phyloP scores from a whole-genome alignment of 2,888 invertebrate genomes.

The Ennomos erosarius region DNA sequence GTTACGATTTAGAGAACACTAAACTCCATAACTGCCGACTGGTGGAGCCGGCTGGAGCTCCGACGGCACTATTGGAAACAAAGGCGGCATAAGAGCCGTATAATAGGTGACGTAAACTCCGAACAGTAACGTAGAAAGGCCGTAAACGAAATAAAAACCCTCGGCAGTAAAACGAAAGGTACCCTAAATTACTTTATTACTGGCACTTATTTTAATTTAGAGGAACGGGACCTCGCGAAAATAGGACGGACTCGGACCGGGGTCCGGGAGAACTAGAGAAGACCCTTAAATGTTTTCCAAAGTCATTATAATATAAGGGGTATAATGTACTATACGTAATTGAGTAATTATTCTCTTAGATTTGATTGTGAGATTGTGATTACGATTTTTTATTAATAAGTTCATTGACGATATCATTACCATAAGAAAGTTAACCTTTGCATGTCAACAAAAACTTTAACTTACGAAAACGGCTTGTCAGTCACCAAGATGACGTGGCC shows the following conservation, averaged over 20 bases:
- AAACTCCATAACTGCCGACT: conserved; percentile 4
- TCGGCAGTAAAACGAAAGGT: conserved; percentile 34
- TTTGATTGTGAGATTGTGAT: too few species aligned
- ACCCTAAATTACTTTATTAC: conserved; percentile 40
- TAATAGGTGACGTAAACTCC: conserved; percentile 13
- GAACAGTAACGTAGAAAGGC: conserved; percentile 24
- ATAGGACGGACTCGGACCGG: background rate
- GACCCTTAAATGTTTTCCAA: conserved; percentile 9
- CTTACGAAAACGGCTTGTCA: too few species aligned
- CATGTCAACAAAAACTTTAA: too few species aligned
- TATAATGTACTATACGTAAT: too few species aligned
- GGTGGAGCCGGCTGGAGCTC: background rate
- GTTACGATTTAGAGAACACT: conserved; percentile 20
- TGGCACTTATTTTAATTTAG: conserved; percentile 27
- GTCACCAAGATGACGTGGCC: too few species aligned
- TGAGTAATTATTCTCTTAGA: too few species aligned
- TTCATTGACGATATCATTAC: too few species aligned
- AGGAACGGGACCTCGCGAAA: conserved; percentile 4
- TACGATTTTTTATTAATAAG: background rate
- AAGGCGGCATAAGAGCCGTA: conserved; percentile 17
- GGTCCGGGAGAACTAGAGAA: background rate
- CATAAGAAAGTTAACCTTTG: too few species aligned
- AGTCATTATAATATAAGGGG: background rate
- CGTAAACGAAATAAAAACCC: conserved; percentile 34
- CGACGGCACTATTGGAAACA: conserved; percentile 26